phyloP scores from a whole-genome alignment of 2,113 vertebrate genomes.

The Acrocephalus arundinaceus region DNA sequence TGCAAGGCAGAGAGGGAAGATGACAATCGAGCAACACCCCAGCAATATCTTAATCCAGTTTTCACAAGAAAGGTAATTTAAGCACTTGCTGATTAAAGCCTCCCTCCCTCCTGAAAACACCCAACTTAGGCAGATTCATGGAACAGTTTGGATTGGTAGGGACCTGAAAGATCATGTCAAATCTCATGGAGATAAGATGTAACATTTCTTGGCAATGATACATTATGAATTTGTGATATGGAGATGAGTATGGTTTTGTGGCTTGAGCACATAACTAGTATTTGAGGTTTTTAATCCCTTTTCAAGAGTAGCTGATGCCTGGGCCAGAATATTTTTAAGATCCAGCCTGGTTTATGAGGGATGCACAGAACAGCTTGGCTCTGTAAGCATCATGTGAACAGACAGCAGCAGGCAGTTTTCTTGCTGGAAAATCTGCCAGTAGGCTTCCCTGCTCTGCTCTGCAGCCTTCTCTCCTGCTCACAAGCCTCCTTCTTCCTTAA shows the following conservation, averaged over 20 bases:
- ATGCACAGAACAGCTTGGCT: not conserved
- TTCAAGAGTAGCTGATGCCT: not conserved
- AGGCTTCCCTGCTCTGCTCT: not conserved
- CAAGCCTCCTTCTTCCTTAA: not conserved
- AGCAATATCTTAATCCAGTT: not conserved
- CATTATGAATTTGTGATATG: rapidly evolving
- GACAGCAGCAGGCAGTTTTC: not conserved
- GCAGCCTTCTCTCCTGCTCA: not conserved
- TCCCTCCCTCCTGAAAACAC: not conserved
- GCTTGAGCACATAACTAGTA: not conserved
- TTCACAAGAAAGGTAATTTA: not conserved
- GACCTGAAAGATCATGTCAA: not conserved
- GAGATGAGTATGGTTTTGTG: not conserved
- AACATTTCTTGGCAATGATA: not conserved
- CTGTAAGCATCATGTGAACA: not conserved
- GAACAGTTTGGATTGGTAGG: not conserved
- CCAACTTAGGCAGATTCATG: not conserved
- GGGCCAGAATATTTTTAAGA: not conserved
- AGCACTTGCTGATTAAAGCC: not conserved
- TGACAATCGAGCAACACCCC: not conserved
- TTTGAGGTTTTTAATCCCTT: not conserved
- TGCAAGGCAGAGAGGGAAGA: not conserved
- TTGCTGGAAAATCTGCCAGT: not conserved
- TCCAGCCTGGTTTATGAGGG: not conserved
- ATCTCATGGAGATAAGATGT: not conserved